Conservation (phyloP, 2,888 invertebrate species). For the Erannis defoliaria region DNA sequence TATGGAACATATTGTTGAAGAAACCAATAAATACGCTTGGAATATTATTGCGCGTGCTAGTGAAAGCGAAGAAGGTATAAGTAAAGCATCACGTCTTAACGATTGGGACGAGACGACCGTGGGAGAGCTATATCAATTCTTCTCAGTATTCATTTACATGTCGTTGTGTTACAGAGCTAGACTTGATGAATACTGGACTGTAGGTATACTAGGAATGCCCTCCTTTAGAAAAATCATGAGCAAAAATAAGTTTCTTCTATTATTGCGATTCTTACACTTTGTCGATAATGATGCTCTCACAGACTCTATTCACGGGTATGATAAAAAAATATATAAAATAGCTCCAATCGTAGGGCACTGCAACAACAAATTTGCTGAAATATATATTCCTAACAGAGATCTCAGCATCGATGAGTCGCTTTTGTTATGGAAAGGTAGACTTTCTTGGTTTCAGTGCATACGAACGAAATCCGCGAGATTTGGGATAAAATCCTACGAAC, state of each 20-base stretch:
- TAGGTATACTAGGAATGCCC: constrained; percentile 42
- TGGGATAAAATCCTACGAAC: constrained; percentile 41
- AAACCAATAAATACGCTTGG: constrained; percentile 36
- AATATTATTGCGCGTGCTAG: constrained; percentile 30
- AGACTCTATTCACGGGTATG: constrained; percentile 23
- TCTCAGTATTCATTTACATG: constrained; percentile 37
- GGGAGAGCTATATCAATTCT: constrained; percentile 32
- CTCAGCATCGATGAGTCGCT: constrained; percentile 45
- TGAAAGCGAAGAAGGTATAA: constrained; percentile 26
- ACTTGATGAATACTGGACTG: constrained; percentile 42
- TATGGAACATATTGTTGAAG: constrained; percentile 30
- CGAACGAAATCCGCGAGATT: constrained; percentile 42
- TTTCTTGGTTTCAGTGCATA: constrained; percentile 44
- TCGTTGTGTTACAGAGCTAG: constrained; percentile 29
- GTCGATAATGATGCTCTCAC: constrained; percentile 35
- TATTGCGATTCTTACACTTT: constrained; percentile 42
- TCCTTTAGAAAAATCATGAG: constrained; percentile 40
- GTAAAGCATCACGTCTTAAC: constrained; percentile 28
- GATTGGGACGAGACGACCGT: constrained; percentile 34
- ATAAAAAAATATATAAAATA: constrained; percentile 40
- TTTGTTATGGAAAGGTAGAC: constrained; percentile 43
- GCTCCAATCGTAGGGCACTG: constrained; percentile 36
- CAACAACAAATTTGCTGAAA: constrained; percentile 37
- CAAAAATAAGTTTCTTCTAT: constrained; percentile 33
- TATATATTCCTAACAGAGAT: constrained; percentile 28